Base-by-base conservation (phyloP, 1,140 invertebrate genomes). In the Cotesia chilonis region DNA sequence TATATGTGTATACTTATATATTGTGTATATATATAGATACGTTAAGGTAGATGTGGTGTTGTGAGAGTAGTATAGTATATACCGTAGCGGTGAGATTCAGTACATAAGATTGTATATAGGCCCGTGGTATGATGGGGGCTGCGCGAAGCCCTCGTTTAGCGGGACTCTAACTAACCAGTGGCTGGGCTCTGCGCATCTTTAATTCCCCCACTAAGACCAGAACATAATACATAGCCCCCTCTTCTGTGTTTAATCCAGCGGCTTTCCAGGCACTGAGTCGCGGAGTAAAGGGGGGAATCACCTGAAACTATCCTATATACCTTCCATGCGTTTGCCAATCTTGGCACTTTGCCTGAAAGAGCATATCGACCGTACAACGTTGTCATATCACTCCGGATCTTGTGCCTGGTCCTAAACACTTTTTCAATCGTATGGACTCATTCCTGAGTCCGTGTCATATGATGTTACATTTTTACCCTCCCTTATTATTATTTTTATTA, bases 291-390 rank as follows among this genome's bases (percentile, higher is more conserved):
- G 60, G 51, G 28, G 52, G 70, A 73, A 75, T 76, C 70, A 82
- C 78, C 81, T 83, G 80, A 83, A 84, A 84, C 79, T 78, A 68
- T 78, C 77, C 72, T 78, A 78, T 79, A 77, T 78, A 77, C 77
- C 69, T 74, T 73, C 76, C 76, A 70, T 79, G 78, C 83, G 78
- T 85, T 85, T 84, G 81, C 83, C 84, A 87, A 85, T 87, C 85
- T 87, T 87, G 85, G 85, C 85, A 86, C 81, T 85, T 84, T 85
- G 85, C 85, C 85, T 87, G 84, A 86, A 87, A 86, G 83, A 86
- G 81, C 83, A 85, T 87, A 86, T 87, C 85, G 85, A 87, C 85
- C 85, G 84, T 82, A 81, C 85, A 75, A 79, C 81, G 85, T 86
- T 87, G 85, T 85, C 85, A 86, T 78, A 77, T 85, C 75, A 74